Conservation (phyloP, 2,888 invertebrate species). For the Dryococelus australis region DNA sequence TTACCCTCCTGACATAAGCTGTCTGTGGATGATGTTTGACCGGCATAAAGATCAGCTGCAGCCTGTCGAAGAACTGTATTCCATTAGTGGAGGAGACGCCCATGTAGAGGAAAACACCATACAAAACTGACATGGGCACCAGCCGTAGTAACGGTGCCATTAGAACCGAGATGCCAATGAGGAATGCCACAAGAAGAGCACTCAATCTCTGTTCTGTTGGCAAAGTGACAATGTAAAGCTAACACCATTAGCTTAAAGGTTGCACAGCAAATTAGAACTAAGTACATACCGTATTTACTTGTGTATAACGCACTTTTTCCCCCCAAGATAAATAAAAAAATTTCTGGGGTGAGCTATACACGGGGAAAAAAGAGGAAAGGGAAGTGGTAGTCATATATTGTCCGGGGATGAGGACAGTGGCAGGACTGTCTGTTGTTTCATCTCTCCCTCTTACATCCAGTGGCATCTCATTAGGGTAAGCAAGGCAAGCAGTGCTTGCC, state of each 20-base stretch:
- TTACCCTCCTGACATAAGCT: slow-evolving; percentile 85
- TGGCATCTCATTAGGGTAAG: too few relatives aligned
- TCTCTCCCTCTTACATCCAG: too few relatives aligned
- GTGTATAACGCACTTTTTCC: too few relatives aligned
- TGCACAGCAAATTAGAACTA: neutral
- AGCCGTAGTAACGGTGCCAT: slow-evolving; percentile 81
- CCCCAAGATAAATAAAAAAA: slow-evolving; percentile 31
- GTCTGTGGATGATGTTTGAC: slow-evolving; percentile 94
- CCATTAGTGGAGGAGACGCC: slow-evolving; percentile 94
- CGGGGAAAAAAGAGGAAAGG: too few relatives aligned
- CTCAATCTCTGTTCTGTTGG: slow-evolving; percentile 82
- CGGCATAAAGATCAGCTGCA: slow-evolving; percentile 90
- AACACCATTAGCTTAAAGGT: too few relatives aligned
- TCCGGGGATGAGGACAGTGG: too few relatives aligned
- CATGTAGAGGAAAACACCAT: slow-evolving; percentile 97
- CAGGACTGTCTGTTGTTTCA: too few relatives aligned
- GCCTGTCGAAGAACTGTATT: slow-evolving; percentile 91
- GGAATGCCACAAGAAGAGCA: slow-evolving; percentile 77
- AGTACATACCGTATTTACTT: slow-evolving; percentile 21
- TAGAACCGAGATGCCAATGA: slow-evolving; percentile 85
- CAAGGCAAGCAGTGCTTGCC: too few relatives aligned
- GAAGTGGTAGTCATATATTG: too few relatives aligned
- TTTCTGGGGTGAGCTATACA: too few relatives aligned
- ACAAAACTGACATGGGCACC: slow-evolving; percentile 95
- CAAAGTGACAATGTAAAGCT: neutral